Conservation (phyloP, 2,113 vertebrate species). For the Telmatochromis brachygnathus region DNA sequence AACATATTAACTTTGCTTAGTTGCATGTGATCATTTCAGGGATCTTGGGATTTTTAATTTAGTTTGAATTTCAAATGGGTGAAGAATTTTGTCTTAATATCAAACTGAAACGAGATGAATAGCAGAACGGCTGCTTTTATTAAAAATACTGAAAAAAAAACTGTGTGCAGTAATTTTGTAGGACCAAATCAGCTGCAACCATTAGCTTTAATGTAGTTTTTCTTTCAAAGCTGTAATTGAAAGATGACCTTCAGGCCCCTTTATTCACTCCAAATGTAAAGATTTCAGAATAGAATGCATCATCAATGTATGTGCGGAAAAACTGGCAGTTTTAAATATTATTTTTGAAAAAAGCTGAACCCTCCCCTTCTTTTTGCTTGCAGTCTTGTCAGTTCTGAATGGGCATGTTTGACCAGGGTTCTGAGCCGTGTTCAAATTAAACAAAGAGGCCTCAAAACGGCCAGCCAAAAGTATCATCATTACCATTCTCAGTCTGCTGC, state of each 20-base stretch:
- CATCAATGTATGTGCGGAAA: not conserved
- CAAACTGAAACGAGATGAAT: not conserved
- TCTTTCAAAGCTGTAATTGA: not conserved
- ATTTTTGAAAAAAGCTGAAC: constrained; percentile 8
- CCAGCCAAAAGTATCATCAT: constrained; percentile 62
- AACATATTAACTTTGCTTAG: not conserved
- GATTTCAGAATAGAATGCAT: not conserved
- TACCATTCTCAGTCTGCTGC: constrained; percentile 38
- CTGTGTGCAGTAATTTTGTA: not conserved
- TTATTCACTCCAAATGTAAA: not conserved
- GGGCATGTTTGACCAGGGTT: constrained; percentile 34
- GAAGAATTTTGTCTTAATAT: not conserved
- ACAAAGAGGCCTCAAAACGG: constrained; percentile 39
- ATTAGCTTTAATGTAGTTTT: not conserved
- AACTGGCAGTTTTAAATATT: constrained; percentile 21
- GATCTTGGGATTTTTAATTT: not conserved
- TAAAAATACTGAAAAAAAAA: not conserved
- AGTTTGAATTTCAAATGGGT: not conserved
- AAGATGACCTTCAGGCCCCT: not conserved
- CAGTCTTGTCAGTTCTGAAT: constrained; percentile 24
- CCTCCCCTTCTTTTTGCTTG: not conserved
- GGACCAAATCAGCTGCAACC: not conserved
- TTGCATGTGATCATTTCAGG: not conserved
- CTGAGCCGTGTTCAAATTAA: constrained; percentile 54
- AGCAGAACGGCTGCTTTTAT: not conserved